Conservation (phyloP, 2,888 invertebrate genomes). For the Thumatha senex region DNA sequence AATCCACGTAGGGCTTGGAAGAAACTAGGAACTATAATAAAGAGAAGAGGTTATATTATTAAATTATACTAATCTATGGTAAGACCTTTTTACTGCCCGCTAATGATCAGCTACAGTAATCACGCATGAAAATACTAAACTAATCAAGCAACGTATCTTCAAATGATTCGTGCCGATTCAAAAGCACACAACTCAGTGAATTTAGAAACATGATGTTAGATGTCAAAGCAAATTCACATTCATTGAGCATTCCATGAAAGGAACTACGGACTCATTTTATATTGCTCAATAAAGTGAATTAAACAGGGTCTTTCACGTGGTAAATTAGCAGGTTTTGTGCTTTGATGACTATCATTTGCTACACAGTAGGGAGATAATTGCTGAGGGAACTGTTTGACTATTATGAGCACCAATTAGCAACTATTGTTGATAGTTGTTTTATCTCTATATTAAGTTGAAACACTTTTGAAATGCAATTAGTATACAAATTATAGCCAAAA, state of each 20-base stretch:
- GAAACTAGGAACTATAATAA: too few species aligned
- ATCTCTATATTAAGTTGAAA: too few species aligned
- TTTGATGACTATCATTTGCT: slow-evolving; percentile 17
- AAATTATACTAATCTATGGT: too few species aligned
- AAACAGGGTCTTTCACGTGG: slow-evolving; percentile 26
- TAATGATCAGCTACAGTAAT: too few species aligned
- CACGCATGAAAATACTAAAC: not conserved
- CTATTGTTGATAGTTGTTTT: not conserved
- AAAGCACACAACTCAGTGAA: slow-evolving; percentile 44
- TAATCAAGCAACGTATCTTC: slow-evolving; percentile 4
- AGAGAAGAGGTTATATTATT: too few species aligned
- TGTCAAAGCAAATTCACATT: slow-evolving; percentile 38
- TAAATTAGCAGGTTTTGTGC: slow-evolving; percentile 17
- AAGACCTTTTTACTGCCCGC: too few species aligned
- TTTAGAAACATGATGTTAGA: slow-evolving; percentile 36
- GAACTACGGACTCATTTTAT: slow-evolving; percentile 28
- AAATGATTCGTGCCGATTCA: slow-evolving; percentile 45
- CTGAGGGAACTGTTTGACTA: not conserved
- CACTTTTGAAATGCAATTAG: too few species aligned
- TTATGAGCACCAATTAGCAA: slow-evolving; percentile 3
- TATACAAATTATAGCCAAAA: too few species aligned
- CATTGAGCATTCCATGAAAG: slow-evolving; percentile 41
- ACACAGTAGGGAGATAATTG: slow-evolving; percentile 5
- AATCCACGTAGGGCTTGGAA: too few species aligned
- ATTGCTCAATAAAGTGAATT: slow-evolving; percentile 35